phyloP scores from a whole-genome alignment of 2,113 vertebrate species.

The Mirounga angustirostris region DNA sequence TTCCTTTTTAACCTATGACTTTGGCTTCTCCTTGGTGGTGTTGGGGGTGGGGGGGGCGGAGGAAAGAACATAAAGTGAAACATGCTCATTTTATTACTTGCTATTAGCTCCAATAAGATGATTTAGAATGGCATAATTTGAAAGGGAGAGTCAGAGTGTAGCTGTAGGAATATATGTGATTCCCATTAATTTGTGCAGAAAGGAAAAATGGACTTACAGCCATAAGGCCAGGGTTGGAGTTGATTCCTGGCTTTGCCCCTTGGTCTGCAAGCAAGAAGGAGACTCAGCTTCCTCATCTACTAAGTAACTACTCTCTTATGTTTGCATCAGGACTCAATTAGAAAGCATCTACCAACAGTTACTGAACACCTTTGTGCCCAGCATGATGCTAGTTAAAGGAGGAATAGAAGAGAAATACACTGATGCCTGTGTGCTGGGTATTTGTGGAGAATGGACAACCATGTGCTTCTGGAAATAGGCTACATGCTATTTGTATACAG shows the following conservation, averaged over 20 bases:
- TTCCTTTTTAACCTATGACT: background rate
- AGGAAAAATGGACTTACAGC: background rate
- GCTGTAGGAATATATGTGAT: background rate
- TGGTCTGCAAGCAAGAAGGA: background rate
- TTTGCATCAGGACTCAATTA: background rate
- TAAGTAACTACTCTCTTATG: background rate
- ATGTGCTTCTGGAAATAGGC: background rate
- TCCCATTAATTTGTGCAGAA: background rate
- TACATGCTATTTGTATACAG: background rate
- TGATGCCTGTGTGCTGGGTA: background rate
- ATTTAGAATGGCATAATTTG: slow-evolving; percentile 46
- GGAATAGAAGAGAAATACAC: background rate
- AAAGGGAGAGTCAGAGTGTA: slow-evolving; percentile 1
- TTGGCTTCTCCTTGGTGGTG: background rate
- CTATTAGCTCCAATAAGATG: background rate
- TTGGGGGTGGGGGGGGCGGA: background rate
- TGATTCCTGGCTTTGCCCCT: background rate
- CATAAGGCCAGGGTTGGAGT: background rate
- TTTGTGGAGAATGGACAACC: background rate
- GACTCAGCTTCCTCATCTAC: background rate
- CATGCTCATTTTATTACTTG: slow-evolving; percentile 24
- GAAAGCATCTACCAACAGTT: background rate
- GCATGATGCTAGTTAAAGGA: background rate
- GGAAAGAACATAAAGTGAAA: background rate
- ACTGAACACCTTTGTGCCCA: background rate